Evolutionary conservation across 2,113 vertebrate species (phyloP).

Genomic region (Megaceryle maxima): DNA sequence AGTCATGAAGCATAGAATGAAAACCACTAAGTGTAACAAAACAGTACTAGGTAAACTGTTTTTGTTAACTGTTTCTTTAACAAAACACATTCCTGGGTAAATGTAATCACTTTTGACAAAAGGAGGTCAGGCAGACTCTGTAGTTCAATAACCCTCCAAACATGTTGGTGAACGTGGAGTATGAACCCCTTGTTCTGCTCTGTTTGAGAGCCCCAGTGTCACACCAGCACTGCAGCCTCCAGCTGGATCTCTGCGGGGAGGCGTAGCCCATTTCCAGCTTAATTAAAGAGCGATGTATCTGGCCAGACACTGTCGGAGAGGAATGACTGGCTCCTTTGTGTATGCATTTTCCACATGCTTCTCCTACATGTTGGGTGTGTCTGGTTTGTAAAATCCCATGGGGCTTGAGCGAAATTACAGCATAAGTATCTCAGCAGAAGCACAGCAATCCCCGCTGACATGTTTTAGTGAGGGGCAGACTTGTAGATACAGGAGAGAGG

Average conservation of each 20-base stretch:
- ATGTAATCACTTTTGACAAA: neutral
- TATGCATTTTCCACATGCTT: constrained; percentile 44
- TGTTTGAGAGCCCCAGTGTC: neutral
- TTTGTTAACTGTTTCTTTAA: neutral
- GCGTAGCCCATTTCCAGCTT: neutral
- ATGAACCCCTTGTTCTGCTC: neutral
- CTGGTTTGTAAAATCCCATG: constrained; percentile 18
- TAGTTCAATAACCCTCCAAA: neutral
- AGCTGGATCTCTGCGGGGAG: neutral
- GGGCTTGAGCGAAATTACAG: constrained; percentile 17
- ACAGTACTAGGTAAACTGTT: neutral
- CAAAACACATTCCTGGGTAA: neutral
- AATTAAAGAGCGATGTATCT: constrained; percentile 20
- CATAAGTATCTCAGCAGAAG: neutral
- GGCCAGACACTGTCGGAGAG: neutral
- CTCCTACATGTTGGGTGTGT: constrained; percentile 49
- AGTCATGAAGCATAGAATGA: neutral
- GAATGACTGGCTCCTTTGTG: constrained; percentile 42
- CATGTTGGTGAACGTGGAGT: rapidly evolving
- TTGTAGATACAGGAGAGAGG: neutral
- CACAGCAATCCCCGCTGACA: neutral
- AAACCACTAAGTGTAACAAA: neutral
- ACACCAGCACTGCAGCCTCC: neutral
- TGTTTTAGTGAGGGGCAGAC: neutral
- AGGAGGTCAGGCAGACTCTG: neutral